phyloP scores from a whole-genome alignment of 2,888 invertebrate species.

The Leucoptera coffeella region DNA sequence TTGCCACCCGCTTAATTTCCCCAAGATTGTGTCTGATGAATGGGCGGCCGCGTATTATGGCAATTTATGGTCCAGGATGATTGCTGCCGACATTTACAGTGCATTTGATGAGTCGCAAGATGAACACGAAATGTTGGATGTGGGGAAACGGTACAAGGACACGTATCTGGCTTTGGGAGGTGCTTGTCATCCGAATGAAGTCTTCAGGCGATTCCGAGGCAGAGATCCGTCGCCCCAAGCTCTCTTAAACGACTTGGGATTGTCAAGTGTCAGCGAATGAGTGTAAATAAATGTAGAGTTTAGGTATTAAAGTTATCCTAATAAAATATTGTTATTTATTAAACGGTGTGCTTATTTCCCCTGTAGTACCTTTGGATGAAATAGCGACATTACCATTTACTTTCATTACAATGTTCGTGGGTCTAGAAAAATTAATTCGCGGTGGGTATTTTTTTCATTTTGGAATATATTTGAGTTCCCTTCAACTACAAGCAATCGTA shows the following conservation, averaged over 20 bases:
- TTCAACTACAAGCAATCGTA: too few relatives aligned
- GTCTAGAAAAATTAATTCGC: too few relatives aligned
- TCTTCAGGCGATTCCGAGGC: constrained; percentile 86
- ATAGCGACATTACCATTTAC: too few relatives aligned
- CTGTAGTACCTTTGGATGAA: too few relatives aligned
- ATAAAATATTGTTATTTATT: too few relatives aligned
- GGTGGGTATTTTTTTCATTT: too few relatives aligned
- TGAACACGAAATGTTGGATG: constrained; percentile 44
- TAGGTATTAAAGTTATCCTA: too few relatives aligned
- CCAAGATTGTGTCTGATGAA: constrained; percentile 74
- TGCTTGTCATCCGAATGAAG: constrained; percentile 72
- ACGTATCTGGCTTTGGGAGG: constrained; percentile 82
- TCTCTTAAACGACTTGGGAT: constrained; percentile 59
- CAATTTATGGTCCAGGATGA: constrained; percentile 78
- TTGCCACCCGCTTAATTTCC: constrained; percentile 80
- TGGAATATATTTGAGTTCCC: too few relatives aligned
- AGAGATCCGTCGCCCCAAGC: constrained; percentile 86
- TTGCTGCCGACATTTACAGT: constrained; percentile 86
- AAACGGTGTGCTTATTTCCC: too few relatives aligned
- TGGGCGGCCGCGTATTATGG: constrained; percentile 85
- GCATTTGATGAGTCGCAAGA: constrained; percentile 69
- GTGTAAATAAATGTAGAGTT: too few relatives aligned
- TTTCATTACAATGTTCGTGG: too few relatives aligned
- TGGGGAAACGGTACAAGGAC: constrained; percentile 69
- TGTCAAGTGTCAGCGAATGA: too few relatives aligned